A percentile compares a stretch with the other conserved stretches of the same genome.
Conservation (phyloP, 2,888 invertebrate genomes). For the Baronia brevicornis region DNA sequence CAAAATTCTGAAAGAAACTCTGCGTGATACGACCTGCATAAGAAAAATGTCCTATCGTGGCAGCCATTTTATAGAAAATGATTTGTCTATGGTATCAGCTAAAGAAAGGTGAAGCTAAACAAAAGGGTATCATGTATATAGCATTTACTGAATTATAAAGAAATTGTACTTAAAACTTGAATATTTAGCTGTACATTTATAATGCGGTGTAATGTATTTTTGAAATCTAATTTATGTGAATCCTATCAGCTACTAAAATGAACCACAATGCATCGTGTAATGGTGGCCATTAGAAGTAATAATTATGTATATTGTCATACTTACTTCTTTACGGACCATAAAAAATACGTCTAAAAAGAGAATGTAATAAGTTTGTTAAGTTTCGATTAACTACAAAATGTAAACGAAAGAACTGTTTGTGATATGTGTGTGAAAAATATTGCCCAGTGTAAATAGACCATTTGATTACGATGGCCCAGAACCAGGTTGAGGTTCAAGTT, state of each 20-base stretch:
- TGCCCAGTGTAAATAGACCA: slow-evolving; percentile 55
- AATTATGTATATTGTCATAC: slow-evolving; percentile 75
- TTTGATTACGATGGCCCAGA: slow-evolving; percentile 67
- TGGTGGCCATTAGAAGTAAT: slow-evolving; percentile 75
- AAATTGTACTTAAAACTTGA: slow-evolving; percentile 43
- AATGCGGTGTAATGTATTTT: slow-evolving; percentile 37
- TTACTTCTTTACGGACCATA: slow-evolving; percentile 58
- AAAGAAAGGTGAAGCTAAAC: slow-evolving; percentile 76
- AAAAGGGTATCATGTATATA: slow-evolving; percentile 73
- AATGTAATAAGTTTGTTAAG: slow-evolving; percentile 29
- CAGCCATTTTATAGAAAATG: slow-evolving; percentile 68
- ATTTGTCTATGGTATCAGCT: slow-evolving; percentile 60
- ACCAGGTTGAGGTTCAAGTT: slow-evolving; percentile 73
- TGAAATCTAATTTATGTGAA: slow-evolving; percentile 35
- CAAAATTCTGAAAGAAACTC: slow-evolving; percentile 5
- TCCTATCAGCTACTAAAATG: slow-evolving; percentile 46
- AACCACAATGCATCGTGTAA: slow-evolving; percentile 72
- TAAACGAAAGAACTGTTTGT: slow-evolving; percentile 42
- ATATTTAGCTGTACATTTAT: slow-evolving; percentile 35
- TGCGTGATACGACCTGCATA: slow-evolving; percentile 30
- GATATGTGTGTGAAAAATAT: slow-evolving; percentile 48
- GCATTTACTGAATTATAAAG: slow-evolving; percentile 58
- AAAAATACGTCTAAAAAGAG: slow-evolving; percentile 44
- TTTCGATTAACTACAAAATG: slow-evolving; percentile 45
- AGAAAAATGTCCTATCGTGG: slow-evolving; percentile 51